Percentiles rank a stretch among this genome's conserved stretches.
These are phyloP conservation scores for Cheumatopsyche charites DNA, from an alignment of 1,140 invertebrate genomes.

Conservation along the genomic window DNA sequence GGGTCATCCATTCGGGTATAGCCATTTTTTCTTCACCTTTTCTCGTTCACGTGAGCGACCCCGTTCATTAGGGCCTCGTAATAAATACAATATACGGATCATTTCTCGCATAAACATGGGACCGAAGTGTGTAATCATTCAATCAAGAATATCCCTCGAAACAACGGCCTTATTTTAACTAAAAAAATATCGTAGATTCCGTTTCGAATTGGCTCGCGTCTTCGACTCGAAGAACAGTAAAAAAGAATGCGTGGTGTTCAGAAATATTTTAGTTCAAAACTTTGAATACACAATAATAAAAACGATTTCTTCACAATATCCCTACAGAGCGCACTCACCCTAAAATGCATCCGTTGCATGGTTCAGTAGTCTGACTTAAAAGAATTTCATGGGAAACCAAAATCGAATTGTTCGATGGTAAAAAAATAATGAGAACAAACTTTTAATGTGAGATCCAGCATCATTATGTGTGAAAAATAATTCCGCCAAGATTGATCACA, in stretches of 20 bases:
- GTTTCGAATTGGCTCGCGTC: too few relatives aligned
- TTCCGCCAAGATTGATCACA: too few relatives aligned
- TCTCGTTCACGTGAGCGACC: slow-evolving; percentile 3
- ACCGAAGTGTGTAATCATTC: slow-evolving; percentile 16
- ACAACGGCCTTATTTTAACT: background rate
- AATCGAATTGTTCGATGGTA: too few relatives aligned
- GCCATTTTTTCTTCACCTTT: background rate
- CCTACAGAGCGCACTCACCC: too few relatives aligned
- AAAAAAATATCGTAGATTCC: background rate
- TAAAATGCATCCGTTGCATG: too few relatives aligned
- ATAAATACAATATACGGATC: slow-evolving; percentile 26
- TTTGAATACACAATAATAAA: background rate
- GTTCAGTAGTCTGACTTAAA: too few relatives aligned
- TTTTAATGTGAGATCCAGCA: too few relatives aligned
- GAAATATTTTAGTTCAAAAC: too few relatives aligned
- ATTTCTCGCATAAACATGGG: slow-evolving; percentile 18
- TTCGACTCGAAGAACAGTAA: background rate
- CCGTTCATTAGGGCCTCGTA: slow-evolving; percentile 25
- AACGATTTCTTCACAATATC: background rate
- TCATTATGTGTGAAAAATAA: too few relatives aligned
- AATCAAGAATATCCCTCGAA: slow-evolving; percentile 16
- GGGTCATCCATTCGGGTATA: slow-evolving; percentile 1
- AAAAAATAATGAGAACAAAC: too few relatives aligned
- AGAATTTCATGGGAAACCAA: too few relatives aligned
- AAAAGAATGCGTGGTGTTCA: background rate